A percentile compares a stretch with the other conserved stretches of the same genome.
phyloP scores from a whole-genome alignment of 2,113 vertebrate species.

The Phoxinus phoxinus region DNA sequence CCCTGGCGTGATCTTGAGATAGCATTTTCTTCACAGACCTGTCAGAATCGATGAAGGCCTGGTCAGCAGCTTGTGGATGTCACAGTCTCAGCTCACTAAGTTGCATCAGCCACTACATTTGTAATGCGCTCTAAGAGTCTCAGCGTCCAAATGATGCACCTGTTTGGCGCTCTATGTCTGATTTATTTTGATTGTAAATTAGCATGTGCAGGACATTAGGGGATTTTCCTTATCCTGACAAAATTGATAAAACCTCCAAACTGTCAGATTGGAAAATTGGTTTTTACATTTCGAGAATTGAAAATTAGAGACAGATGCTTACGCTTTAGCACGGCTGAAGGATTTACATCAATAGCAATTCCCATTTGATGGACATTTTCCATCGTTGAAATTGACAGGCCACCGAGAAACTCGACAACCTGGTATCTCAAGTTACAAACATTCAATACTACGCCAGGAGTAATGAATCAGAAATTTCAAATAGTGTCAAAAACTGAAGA shows the following conservation, averaged over 20 bases:
- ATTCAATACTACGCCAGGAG: constrained; percentile 19
- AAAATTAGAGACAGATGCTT: constrained; percentile 52
- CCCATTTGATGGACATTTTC: constrained; percentile 52
- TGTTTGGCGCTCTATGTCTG: not conserved
- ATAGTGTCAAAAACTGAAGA: not conserved
- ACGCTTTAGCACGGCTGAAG: constrained; percentile 34
- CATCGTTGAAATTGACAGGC: constrained; percentile 40
- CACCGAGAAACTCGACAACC: constrained; percentile 39
- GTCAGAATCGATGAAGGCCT: constrained; percentile 45
- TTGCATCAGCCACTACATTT: constrained; percentile 3
- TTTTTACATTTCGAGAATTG: constrained; percentile 42
- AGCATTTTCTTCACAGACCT: constrained; percentile 30
- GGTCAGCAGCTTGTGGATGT: constrained; percentile 39
- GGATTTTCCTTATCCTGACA: constrained; percentile 28
- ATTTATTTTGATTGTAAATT: constrained; percentile 42
- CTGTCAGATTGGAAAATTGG: constrained; percentile 38
- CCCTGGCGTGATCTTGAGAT: constrained; percentile 48
- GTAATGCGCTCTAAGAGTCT: not conserved
- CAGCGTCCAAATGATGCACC: constrained; percentile 5
- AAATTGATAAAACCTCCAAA: constrained; percentile 53
- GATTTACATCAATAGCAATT: constrained; percentile 54
- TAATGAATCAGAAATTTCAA: constrained; percentile 30
- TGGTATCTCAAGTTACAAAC: constrained; percentile 36
- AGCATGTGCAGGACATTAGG: not conserved
- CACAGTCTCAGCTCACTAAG: not conserved